Percentiles rank a stretch among this genome's conserved stretches.
Conservation (phyloP, 2,888 invertebrate species). For the Hypomecis atomaria region DNA sequence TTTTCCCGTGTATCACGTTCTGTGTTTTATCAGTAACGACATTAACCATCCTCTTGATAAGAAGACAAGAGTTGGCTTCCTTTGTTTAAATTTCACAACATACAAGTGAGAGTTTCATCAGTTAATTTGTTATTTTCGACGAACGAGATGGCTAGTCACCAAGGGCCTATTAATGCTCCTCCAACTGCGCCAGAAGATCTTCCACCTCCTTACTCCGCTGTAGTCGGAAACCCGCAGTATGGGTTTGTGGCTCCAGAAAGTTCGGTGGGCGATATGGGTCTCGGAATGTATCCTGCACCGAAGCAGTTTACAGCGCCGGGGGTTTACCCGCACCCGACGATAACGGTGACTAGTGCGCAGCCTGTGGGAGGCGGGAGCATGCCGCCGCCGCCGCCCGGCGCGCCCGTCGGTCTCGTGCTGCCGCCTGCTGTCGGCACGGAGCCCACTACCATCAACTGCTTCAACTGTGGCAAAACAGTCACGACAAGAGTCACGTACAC, state of each 20-base stretch:
- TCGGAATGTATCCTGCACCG: conserved; percentile 56
- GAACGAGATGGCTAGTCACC: conserved; percentile 60
- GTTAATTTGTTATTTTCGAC: neutral
- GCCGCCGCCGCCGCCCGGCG: conserved; percentile 58
- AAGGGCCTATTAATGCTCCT: conserved; percentile 56
- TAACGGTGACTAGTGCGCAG: conserved; percentile 60
- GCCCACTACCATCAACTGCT: conserved; percentile 76
- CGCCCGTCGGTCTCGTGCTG: conserved; percentile 69
- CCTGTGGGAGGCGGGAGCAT: conserved; percentile 55
- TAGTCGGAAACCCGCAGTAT: conserved; percentile 74
- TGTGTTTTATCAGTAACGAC: conserved; percentile 1
- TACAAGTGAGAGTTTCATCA: conserved; percentile 1
- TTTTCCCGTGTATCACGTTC: neutral
- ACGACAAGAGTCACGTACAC: conserved; percentile 79
- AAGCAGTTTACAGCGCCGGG: conserved; percentile 74
- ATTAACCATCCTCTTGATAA: neutral
- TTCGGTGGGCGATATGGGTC: conserved; percentile 32
- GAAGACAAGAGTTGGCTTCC: neutral
- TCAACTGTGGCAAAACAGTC: conserved; percentile 76
- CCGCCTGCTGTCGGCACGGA: conserved; percentile 75
- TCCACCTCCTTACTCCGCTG: conserved; percentile 78
- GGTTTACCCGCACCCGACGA: conserved; percentile 73
- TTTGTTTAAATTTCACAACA: conserved; percentile 10
- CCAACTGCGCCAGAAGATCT: conserved; percentile 68
- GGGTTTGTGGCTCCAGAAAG: conserved; percentile 62